phyloP scores from a whole-genome alignment of 2,888 invertebrate species.

The Tipula vernalis region DNA sequence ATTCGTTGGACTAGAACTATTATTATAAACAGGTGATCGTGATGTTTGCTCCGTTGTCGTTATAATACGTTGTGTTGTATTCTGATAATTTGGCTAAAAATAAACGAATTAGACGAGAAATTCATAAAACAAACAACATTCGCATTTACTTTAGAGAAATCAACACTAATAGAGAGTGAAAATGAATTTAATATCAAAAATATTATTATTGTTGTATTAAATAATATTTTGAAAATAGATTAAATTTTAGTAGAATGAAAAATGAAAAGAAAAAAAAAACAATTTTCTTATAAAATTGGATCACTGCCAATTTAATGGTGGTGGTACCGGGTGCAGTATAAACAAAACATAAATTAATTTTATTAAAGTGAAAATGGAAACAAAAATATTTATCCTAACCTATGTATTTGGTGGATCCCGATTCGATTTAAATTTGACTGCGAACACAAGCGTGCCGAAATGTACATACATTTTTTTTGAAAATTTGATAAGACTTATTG shows the following conservation, averaged over 20 bases:
- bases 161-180: background rate
- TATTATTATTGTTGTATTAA: background rate
- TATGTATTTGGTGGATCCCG: background rate
- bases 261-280: background rate
- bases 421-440: no score
- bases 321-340: background rate
- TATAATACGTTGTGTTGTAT: slow-evolving; percentile 13
- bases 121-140: background rate
- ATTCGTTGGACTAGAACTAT: background rate
- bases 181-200: background rate
- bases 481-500: no score
- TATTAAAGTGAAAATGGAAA: background rate
- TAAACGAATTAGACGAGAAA: background rate
- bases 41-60: slow-evolving; percentile 24
- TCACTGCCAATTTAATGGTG: background rate
- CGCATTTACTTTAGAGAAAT: background rate
- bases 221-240: slow-evolving; percentile 4
- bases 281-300: background rate
- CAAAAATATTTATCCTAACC: background rate
- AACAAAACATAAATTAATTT: background rate
- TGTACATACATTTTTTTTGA: no score
- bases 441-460: no score
- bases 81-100: slow-evolving; percentile 26
- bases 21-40: slow-evolving; percentile 23
- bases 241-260: background rate